These are phyloP conservation scores for Conger conger DNA, from an alignment of 2,113 vertebrate genomes.

Conservation along the genomic window DNA sequence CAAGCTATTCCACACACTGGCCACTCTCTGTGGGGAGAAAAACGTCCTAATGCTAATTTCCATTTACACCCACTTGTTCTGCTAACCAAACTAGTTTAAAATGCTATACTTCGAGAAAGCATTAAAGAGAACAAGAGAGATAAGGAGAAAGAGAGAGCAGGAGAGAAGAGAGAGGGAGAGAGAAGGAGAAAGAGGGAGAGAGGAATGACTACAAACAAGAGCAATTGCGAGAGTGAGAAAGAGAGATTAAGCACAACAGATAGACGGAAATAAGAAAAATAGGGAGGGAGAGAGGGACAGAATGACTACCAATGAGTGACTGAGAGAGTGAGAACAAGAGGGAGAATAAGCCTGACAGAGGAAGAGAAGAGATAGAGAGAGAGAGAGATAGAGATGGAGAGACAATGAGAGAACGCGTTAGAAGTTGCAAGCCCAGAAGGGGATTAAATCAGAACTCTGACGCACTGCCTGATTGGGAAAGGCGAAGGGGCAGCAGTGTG, in stretches of 20 bases:
- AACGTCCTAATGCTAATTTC: too few relatives aligned
- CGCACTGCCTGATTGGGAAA: not conserved
- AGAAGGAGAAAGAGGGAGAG: not conserved
- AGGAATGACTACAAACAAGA: not conserved
- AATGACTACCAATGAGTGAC: too few relatives aligned
- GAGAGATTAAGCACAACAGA: not conserved
- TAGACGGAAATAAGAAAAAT: not conserved
- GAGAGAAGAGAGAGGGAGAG: not conserved
- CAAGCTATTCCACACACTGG: too few relatives aligned
- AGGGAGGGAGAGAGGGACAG: not conserved
- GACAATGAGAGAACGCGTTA: not conserved
- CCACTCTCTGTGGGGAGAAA: too few relatives aligned
- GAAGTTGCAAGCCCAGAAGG: not conserved
- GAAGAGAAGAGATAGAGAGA: not conserved
- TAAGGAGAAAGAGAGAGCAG: not conserved
- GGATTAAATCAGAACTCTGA: constrained; percentile 4
- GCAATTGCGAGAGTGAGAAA: not conserved
- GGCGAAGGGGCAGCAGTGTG: not conserved
- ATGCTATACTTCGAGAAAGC: too few relatives aligned
- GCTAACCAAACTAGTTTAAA: too few relatives aligned
- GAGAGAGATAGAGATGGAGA: too few relatives aligned
- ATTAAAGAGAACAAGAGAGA: not conserved
- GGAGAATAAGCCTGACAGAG: too few relatives aligned
- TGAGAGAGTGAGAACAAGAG: too few relatives aligned
- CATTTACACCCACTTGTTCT: too few relatives aligned